A percentile compares a stretch with the other conserved stretches of the same genome.
phyloP scores from a whole-genome alignment of 2,113 vertebrate genomes.

The Alosa alosa region DNA sequence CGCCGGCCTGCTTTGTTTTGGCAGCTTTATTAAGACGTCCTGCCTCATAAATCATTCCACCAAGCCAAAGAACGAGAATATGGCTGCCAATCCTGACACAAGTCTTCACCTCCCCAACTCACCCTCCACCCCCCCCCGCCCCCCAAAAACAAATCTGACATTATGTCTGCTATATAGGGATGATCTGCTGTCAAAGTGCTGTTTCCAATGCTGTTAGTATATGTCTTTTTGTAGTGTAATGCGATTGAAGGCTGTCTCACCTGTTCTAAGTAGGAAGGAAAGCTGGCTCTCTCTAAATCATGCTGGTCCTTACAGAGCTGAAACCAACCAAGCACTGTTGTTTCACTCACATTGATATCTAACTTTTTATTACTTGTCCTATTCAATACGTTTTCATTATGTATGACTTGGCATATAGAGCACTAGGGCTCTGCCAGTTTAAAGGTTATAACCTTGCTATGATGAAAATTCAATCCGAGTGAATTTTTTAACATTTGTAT shows the following conservation, averaged over 20 bases:
- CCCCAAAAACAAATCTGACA: no score
- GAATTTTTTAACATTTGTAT: background rate
- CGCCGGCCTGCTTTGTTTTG: conserved; percentile 25
- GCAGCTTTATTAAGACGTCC: conserved; percentile 39
- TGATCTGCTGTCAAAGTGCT: no score
- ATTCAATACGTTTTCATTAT: background rate
- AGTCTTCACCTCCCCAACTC: background rate
- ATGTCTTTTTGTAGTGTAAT: no score
- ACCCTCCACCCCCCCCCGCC: background rate
- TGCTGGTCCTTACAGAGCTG: background rate
- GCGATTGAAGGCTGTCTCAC: no score
- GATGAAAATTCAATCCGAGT: background rate
- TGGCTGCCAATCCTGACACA: background rate
- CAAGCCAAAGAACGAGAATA: conserved; percentile 17
- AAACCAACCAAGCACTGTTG: background rate
- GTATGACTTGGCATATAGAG: background rate
- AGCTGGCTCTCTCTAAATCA: background rate
- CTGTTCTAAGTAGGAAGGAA: no score
- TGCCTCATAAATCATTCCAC: conserved; percentile 25
- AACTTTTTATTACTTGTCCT: background rate
- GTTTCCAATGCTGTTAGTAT: no score
- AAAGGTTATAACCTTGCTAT: background rate
- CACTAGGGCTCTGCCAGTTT: background rate
- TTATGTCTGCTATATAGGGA: no score
- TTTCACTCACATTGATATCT: background rate